phyloP scores from a whole-genome alignment of 2,797 vertebrate species.

The Lagodon rhomboides region DNA sequence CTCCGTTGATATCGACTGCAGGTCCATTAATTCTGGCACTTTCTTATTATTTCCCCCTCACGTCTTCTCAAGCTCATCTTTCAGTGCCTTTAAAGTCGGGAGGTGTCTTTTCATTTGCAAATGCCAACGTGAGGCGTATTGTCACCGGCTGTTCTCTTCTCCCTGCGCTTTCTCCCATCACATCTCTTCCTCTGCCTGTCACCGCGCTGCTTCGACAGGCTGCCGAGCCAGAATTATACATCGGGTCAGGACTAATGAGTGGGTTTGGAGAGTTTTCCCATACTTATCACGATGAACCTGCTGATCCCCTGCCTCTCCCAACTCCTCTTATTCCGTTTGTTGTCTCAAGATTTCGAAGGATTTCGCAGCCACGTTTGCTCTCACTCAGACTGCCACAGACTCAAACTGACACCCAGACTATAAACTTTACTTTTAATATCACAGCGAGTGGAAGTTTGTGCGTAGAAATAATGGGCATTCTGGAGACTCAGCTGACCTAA shows the following conservation, averaged over 20 bases:
- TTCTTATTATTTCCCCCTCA: constrained; percentile 34
- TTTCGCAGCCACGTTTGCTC: neutral
- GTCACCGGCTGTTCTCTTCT: constrained; percentile 60
- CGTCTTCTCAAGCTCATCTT: constrained; percentile 30
- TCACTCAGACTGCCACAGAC: constrained; percentile 14
- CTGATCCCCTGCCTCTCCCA: constrained; percentile 49
- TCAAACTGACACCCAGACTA: constrained; percentile 27
- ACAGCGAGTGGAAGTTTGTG: neutral
- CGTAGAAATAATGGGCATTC: constrained; percentile 22
- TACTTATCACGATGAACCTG: constrained; percentile 71
- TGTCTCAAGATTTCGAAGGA: constrained; percentile 41
- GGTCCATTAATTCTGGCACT: constrained; percentile 32
- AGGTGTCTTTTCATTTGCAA: constrained; percentile 69
- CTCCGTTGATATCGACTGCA: neutral
- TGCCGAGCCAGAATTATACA: constrained; percentile 62
- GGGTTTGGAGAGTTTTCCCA: constrained; percentile 59
- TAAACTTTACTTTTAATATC: constrained; percentile 23
- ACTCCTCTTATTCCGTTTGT: constrained; percentile 51
- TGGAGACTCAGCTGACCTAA: constrained; percentile 4
- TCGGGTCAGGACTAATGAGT: constrained; percentile 75
- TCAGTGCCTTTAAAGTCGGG: constrained; percentile 34
- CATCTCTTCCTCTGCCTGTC: constrained; percentile 32
- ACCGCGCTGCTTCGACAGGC: constrained; percentile 33
- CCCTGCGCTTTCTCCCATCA: constrained; percentile 26
- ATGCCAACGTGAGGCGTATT: constrained; percentile 48